These are phyloP conservation scores for Griposia aprilina DNA, from an alignment of 2,888 invertebrate genomes.

Conservation along the genomic window DNA sequence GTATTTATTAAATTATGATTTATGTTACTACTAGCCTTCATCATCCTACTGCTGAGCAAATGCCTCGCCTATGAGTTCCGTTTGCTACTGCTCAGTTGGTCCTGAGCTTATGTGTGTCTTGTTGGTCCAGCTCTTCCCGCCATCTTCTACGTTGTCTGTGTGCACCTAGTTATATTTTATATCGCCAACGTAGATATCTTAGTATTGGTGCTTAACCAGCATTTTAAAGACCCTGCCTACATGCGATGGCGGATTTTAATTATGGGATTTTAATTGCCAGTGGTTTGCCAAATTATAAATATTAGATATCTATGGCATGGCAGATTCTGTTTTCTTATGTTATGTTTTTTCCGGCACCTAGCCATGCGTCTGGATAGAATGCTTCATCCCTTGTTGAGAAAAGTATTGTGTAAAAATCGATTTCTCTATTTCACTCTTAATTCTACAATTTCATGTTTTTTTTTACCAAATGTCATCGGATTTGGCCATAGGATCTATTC, in stretches of 20 bases:
- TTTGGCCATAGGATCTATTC: background rate
- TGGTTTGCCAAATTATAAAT: background rate
- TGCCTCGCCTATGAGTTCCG: background rate
- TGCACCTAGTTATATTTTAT: conserved; percentile 9
- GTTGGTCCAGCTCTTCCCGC: too few species aligned
- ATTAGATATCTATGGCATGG: background rate
- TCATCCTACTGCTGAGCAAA: background rate
- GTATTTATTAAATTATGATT: too few species aligned
- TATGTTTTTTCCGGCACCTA: background rate
- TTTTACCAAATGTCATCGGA: background rate
- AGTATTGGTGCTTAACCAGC: conserved; percentile 1
- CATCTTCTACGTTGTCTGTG: background rate
- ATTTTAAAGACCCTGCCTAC: background rate
- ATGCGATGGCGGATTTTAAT: background rate
- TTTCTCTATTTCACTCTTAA: background rate
- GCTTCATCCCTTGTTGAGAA: background rate
- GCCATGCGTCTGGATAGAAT: background rate
- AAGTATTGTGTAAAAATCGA: background rate
- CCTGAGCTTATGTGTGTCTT: background rate
- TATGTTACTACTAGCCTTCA: background rate
- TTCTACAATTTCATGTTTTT: background rate
- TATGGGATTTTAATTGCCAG: conserved; percentile 7
- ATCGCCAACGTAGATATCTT: background rate
- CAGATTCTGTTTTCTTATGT: background rate
- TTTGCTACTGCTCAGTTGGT: background rate